Evolutionary conservation across 2,113 vertebrate species (phyloP), one percentile per base, ranked within the genome.

Genomic region (Sinocyclocheilus grahami): DNA sequence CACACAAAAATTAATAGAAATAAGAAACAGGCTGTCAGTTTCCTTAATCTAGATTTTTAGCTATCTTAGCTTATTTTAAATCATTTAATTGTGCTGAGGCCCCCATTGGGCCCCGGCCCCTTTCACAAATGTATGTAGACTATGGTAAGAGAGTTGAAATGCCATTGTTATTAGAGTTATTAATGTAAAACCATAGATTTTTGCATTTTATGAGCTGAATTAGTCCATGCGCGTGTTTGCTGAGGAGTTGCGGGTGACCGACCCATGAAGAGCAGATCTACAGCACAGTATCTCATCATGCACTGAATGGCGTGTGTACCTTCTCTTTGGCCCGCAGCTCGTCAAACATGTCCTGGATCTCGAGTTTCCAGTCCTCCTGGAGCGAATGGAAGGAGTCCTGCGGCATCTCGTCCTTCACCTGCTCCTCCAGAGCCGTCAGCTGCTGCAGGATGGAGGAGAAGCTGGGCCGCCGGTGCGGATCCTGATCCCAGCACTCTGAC

Each of bases 361-460:
- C 96, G 39, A 96, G 92, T 83, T 96, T 97, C 96, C 96, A 97
- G 93, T 96, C 96, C 1, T 97, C 96, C 90, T 97, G 97, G 92
- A 97, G 96, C 11, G 96, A 97, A 89, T 97, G 96, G 90, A 97
- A 97, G 78, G 96, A 97, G 74, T 97, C 96, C 90, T 96, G 96
- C 0, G 96, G 96, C 95, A 97, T 96, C 90, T 97, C 96, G 27
- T 95, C 93, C 89, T 94, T 93, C 87, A 97, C 96, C 92, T 96
- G 96, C 33, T 93, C 92, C 92, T 97, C 97, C 71, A 97, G 92
- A 3, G 95, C 95, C 24, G 86, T 94, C 86, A 97, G 87, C 94
- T 97, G 96, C 80, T 93, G 77, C 91, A 97, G 90, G 90, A 97
- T 96, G 91, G 94, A 94, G 83, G 94, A 85, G 60, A 97, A 97